Evolutionary conservation across 2,797 vertebrate species (phyloP), one percentile per base, ranked within the genome.

Genomic region (Lemur catta): DNA sequence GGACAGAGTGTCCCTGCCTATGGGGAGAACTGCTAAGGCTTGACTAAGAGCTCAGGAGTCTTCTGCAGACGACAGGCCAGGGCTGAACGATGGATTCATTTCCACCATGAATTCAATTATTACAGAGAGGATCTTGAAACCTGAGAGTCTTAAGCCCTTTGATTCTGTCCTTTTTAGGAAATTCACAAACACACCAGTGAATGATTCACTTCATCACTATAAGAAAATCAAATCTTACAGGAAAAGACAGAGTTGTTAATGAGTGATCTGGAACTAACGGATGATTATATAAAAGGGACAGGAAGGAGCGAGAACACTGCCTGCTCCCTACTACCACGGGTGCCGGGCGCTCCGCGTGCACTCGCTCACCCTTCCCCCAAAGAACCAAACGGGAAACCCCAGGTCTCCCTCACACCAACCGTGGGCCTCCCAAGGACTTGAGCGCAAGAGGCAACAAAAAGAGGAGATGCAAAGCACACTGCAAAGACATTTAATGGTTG

Each of bases 191-290:
- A 46, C 1, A 10, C 33, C 33, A 38, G 87, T 57, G 38, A 92
- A 78, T 35, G 15, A 84, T 35, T 84, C 57, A 69, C 67, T 84
- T 11, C 18, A 30, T 35, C 20, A 0, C 24, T 50, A 7, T 3
- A 78, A 41, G 82, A 88, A 94, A 93, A 90, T 17, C 65, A 69
- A 81, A 90, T 48, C 55, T 22, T 65, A 65, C 33, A 65, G 24
- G 81, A 91, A 89, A 91, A 84, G 86, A 67, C 0, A 28, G 33
- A 69, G 61, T 55, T 20, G 26, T 61, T 74, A 88, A 59, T 78
- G 76, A 90, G 76, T 84, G 67, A 87, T 11, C 20, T 26, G 35
- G 80, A 69, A 38, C 65, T 43, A 28, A 69, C 4, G 0, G 72
- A 33, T 69, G 84, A 11, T 22, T 41, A 12, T 7, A 7, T 5